Evolutionary conservation across 2,797 vertebrate species (phyloP), one percentile per base, ranked within the genome.

Genomic region (Menidia menidia): DNA sequence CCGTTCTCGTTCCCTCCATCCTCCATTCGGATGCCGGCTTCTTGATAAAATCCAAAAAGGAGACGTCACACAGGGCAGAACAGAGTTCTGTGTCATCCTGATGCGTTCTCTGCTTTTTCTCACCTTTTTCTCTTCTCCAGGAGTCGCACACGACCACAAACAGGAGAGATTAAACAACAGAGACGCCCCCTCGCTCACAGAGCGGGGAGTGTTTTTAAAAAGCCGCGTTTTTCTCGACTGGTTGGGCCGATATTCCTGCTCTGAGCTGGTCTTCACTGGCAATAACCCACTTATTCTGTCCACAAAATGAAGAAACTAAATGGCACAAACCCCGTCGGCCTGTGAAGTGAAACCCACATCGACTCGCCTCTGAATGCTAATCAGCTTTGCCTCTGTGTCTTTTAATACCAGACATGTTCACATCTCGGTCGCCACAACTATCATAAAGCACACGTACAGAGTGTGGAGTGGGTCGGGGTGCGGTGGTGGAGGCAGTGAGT

Each of bases 201-300:
- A 50, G 18, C 47, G 1, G 60, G 47, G 70, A 70, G 69, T 67
- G 41, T 70, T 81, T 68, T 44, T 19, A 25, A 9, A 12, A 9
- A 12, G 18, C 0, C 4, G 53, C 42, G 85, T 73, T 86, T 80
- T 85, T 84, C 77, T 85, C 64, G 2, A 2, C 32, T 43, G 76
- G 79, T 86, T 84, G 66, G 82, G 56, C 41, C 76, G 32, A 73
- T 61, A 30, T 56, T 75, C 45, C 51, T 12, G 15, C 48, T 68
- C 50, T 64, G 19, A 0, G 44, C 45, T 9, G 15, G 61, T 79
- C 73, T 86, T 81, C 64, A 47, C 19, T 62, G 56, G 65, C 31
- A 45, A 65, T 50, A 10, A 52, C 64, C 60, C 16, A 63, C 50
- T 30, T 19, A 18, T 63, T 51, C 41, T 2, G 25, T 25, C 25